Conservation (phyloP, 2,888 invertebrate genomes). For the Malachius bipustulatus region DNA sequence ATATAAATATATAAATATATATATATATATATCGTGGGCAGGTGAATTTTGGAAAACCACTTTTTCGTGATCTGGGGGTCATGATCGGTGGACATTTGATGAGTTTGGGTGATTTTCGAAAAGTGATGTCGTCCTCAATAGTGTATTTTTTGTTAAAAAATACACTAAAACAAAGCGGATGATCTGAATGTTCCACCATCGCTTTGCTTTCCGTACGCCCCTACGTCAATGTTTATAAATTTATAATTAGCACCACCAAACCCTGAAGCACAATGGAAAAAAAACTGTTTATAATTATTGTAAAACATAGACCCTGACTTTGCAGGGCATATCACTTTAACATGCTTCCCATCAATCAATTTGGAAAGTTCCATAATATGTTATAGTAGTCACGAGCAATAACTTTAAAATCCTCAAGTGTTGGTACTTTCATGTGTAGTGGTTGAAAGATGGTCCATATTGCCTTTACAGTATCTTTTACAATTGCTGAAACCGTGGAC, state of each 20-base stretch:
- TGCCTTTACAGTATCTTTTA: background rate
- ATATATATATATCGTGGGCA: too few species aligned
- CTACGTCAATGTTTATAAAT: constrained; percentile 16
- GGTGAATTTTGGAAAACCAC: too few species aligned
- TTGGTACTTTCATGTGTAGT: background rate
- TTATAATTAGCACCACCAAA: constrained; percentile 15
- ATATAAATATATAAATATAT: too few species aligned
- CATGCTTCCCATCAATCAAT: constrained; percentile 16
- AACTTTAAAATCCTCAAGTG: constrained; percentile 6
- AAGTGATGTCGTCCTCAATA: too few species aligned
- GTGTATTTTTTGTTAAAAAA: too few species aligned
- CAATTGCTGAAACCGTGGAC: background rate
- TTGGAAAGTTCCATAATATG: constrained; percentile 15
- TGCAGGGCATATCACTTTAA: constrained; percentile 10
- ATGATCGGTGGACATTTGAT: too few species aligned
- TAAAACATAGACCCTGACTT: constrained; percentile 12
- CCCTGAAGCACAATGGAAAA: constrained; percentile 14
- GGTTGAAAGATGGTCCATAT: constrained; percentile 2
- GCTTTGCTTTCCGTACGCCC: constrained; percentile 20
- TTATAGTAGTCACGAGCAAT: constrained; percentile 10
- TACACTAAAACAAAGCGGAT: constrained; percentile 4
- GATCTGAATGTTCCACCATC: constrained; percentile 19
- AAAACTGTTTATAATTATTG: constrained; percentile 15
- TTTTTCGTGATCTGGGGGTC: too few species aligned
- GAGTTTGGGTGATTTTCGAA: too few species aligned